A percentile compares a stretch with the other conserved stretches of the same genome.
Evolutionary conservation across 2,797 vertebrate species (phyloP).

Genomic region (Rhynchonycteris naso): DNA sequence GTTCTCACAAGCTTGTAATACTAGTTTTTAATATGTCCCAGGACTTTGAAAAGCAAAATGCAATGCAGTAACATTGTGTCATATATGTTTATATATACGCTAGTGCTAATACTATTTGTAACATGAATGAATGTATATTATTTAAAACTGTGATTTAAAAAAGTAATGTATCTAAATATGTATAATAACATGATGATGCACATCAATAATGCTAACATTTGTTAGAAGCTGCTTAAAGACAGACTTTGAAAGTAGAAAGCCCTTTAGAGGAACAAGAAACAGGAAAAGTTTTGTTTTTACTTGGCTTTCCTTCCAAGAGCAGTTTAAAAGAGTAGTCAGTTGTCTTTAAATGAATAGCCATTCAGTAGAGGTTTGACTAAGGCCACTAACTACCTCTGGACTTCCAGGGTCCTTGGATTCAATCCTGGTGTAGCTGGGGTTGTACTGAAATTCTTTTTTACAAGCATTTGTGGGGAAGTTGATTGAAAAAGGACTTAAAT

Average conservation of each 20-base stretch:
- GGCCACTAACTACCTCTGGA: neutral
- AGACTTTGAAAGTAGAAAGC: slow-evolving; percentile 3
- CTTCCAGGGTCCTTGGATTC: neutral
- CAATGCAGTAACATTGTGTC: neutral
- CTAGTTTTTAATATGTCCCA: neutral
- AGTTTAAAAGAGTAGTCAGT: neutral
- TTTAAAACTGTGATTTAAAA: neutral
- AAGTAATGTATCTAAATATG: neutral
- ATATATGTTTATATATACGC: neutral
- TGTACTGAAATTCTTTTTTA: neutral
- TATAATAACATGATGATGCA: neutral
- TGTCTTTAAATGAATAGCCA: neutral
- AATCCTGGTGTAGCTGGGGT: neutral
- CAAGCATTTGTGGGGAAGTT: neutral
- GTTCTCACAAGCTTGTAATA: neutral
- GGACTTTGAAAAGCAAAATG: neutral
- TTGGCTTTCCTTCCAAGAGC: neutral
- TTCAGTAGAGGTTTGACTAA: neutral
- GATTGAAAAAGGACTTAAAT: neutral
- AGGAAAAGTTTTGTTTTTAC: neutral
- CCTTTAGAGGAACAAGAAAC: neutral
- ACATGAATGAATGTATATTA: neutral
- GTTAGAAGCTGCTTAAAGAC: neutral
- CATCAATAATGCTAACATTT: neutral
- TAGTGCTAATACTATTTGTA: neutral